Conservation (phyloP, 1,140 invertebrate species). For the Zaprionus africanus region DNA sequence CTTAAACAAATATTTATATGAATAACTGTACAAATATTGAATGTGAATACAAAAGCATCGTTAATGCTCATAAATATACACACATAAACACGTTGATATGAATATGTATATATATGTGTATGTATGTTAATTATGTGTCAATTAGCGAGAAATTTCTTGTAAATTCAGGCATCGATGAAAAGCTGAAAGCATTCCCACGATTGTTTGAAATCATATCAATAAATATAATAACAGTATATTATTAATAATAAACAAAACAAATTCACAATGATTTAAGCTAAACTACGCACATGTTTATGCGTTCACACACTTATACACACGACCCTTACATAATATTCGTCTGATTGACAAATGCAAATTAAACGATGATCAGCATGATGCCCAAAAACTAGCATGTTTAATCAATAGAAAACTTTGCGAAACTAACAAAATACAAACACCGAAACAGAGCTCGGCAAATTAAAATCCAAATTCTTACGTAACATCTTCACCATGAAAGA, state of each 20-base stretch:
- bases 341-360: constrained; percentile 39
- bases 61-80: background rate
- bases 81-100: background rate
- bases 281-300: background rate
- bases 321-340: constrained; percentile 47
- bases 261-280: background rate
- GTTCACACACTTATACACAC: background rate
- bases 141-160: background rate
- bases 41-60: background rate
- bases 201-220: background rate
- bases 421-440: constrained; percentile 42
- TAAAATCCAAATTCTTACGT: constrained; percentile 65
- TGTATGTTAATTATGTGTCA: no score
- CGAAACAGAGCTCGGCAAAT: constrained; percentile 49
- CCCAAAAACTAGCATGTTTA: constrained; percentile 37
- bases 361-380: constrained; percentile 18
- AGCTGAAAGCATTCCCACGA: background rate
- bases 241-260: background rate
- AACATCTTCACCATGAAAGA: constrained; percentile 42
- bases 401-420: constrained; percentile 54
- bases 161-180: background rate
- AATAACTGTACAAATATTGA: constrained; percentile 11
- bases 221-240: background rate
- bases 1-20: constrained; percentile 8
- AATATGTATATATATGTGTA: no score